Conservation (phyloP, 1,140 invertebrate genomes). For the Daktulosphaira vitifoliae region DNA sequence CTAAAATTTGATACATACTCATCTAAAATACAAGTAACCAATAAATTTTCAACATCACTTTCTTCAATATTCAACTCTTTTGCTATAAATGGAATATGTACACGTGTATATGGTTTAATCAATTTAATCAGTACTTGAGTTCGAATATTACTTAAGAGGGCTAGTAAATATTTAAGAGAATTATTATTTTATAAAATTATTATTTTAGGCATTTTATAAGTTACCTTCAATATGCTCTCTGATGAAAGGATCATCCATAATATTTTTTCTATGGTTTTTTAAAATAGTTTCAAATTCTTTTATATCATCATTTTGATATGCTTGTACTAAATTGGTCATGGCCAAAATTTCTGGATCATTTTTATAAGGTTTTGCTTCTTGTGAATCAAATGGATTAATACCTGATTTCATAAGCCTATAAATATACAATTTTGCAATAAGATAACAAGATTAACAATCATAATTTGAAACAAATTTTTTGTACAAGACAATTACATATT, state of each 20-base stretch:
- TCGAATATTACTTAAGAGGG: conserved; percentile 90
- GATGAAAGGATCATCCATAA: conserved; percentile 99
- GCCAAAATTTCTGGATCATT: conserved; percentile 99
- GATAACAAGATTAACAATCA: background rate
- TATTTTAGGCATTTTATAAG: background rate
- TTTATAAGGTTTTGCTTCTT: conserved; percentile 99
- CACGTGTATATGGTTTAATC: conserved; percentile 96
- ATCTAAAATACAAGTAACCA: conserved; percentile 98
- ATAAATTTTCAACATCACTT: conserved; percentile 88
- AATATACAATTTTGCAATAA: too few species aligned
- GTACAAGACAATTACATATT: conserved; percentile 74
- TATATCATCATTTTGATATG: conserved; percentile 99
- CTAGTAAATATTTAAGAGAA: conserved; percentile 47
- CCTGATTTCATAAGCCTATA: conserved; percentile 97
- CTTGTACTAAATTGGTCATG: conserved; percentile 97
- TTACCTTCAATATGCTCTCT: conserved; percentile 92
- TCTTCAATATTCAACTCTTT: conserved; percentile 95
- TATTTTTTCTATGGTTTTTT: conserved; percentile 87
- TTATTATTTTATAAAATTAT: background rate
- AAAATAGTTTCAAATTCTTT: conserved; percentile 97
- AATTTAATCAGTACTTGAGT: conserved; percentile 95
- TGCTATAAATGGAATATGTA: conserved; percentile 96
- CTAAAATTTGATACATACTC: too few species aligned
- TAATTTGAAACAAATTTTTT: too few species aligned
- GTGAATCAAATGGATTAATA: conserved; percentile 99